These are phyloP conservation scores for Python bivittatus DNA, from an alignment of 2,113 vertebrate species.

Conservation along the genomic window DNA sequence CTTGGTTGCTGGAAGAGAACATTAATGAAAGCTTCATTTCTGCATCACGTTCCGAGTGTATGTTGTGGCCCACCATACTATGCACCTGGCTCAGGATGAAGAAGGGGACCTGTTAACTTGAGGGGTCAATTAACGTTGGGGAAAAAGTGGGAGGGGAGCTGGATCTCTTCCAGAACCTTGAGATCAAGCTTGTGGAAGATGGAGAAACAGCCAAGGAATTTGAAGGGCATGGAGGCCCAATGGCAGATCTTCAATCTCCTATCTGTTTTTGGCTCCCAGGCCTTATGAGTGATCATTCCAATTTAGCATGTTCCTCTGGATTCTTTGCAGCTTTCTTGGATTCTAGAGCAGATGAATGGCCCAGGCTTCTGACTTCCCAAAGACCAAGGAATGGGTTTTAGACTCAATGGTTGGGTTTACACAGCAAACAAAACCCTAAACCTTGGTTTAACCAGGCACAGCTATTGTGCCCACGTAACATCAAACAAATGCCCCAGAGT, in stretches of 20 bases:
- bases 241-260: background rate
- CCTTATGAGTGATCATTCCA: background rate
- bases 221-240: background rate
- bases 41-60: background rate
- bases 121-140: background rate
- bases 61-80: background rate
- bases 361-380: background rate
- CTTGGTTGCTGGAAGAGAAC: background rate
- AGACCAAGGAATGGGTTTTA: background rate
- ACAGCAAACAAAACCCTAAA: background rate
- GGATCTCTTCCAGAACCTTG: background rate
- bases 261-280: background rate
- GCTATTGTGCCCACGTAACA: background rate
- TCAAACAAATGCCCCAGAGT: background rate
- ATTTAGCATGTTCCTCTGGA: background rate
- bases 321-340: background rate
- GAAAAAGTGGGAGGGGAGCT: background rate
- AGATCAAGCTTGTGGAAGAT: background rate
- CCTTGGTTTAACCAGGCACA: background rate
- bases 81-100: background rate
- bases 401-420: background rate
- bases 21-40: background rate
- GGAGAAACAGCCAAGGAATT: background rate
- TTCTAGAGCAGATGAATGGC: background rate
- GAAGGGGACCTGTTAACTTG: background rate